These are phyloP conservation scores for Tolypeutes matacus DNA, from an alignment of 2,797 vertebrate genomes.

Conservation along the genomic window DNA sequence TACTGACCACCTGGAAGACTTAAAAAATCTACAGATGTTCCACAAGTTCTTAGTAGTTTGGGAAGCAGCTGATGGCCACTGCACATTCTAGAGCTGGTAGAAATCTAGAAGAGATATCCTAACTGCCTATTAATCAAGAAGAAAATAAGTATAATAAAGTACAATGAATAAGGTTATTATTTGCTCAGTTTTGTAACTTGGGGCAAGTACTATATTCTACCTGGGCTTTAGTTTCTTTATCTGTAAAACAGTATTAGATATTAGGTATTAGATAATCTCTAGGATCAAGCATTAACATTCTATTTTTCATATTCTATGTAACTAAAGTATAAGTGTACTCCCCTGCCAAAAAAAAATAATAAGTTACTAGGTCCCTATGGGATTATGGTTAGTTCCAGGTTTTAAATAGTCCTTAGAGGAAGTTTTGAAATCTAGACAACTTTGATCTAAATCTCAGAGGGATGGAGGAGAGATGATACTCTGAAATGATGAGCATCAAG, in stretches of 20 bases:
- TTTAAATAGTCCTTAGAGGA: conserved; percentile 22
- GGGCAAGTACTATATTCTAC: not conserved
- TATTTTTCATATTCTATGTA: not conserved
- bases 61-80: not conserved
- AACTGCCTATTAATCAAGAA: not conserved
- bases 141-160: not conserved
- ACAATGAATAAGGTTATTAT: not conserved
- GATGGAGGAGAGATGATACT: not conserved
- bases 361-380: not conserved
- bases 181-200: not conserved
- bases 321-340: not conserved
- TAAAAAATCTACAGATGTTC: conserved; percentile 30
- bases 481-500: conserved; percentile 21
- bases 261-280: not conserved
- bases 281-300: not conserved
- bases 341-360: not conserved
- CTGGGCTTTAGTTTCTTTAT: conserved; percentile 23
- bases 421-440: conserved; percentile 27
- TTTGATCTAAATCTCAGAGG: conserved; percentile 26
- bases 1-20: not conserved
- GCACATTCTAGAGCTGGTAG: not conserved
- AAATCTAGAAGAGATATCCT: conserved; percentile 21
- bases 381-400: not conserved
- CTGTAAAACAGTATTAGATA: not conserved
- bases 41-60: not conserved